Base-by-base conservation (phyloP, 2,888 invertebrate genomes). In the Epiblema foenella region DNA sequence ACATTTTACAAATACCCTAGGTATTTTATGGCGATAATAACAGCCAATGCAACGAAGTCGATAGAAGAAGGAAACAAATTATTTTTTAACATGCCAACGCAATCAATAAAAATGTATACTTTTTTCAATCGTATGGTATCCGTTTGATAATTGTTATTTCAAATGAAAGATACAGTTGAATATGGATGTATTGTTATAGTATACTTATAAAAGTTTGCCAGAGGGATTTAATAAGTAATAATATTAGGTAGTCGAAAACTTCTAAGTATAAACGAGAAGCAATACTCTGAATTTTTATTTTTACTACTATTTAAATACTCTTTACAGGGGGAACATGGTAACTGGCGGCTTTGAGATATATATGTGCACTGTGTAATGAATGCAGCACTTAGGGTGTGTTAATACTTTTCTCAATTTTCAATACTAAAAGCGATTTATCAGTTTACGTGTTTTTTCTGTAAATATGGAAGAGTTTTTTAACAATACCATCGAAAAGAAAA, bases 211-310 rank as follows among this genome's bases (percentile, higher is more conserved):
- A 85, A 85, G 80, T 81, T 85, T 82, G 92, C 91, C 93, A 93
- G 93, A 93, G 93, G 92, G 92, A 92, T 92, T 89, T 89, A 84
- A 85, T 79, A 88, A 86, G 85, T 83, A 87, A 87, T 84, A 79
- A 87, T 84, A 79, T 87, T 91, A 92, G 91, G 87, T 92, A 92
- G 88, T 89, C 84, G 86, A 90, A 91, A 91, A 90, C 89, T 83
- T 89, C 87, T 91, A 92, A 71, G 91, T 90, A 89, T 92, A 92
- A 92, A 91, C 85, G 89, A 91, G 86, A 93, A 93, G 93, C 93
- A 93, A 93, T 93, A 93, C 91, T 93, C 93, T 89, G 87, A 88
- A 88, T 89, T 89, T 86, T 89, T 86, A 87, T 91, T 91, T 89
- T 90, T 90, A 89, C 83, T 89, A 88, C 84, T 78, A 71, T 67